These are phyloP conservation scores for Dynastes grantii DNA, from an alignment of 2,888 invertebrate genomes.

Conservation along the genomic window DNA sequence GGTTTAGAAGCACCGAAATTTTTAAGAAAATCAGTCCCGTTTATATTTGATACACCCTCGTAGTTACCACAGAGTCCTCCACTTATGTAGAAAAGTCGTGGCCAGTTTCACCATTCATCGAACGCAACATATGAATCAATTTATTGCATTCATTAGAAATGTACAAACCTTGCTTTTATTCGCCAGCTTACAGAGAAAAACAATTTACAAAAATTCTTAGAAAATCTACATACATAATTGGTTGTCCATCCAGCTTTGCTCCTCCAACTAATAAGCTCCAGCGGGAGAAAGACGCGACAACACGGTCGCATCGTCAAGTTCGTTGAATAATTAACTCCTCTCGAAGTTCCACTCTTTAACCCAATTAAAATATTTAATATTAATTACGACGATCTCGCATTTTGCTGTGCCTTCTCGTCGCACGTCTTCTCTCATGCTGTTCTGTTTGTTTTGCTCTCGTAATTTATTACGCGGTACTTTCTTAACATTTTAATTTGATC, in stretches of 20 bases:
- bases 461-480: not conserved
- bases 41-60: too few species aligned
- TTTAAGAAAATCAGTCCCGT: too few species aligned
- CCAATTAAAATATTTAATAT: constrained; percentile 45
- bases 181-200: too few species aligned
- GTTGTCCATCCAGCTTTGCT: not conserved
- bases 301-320: constrained; percentile 1
- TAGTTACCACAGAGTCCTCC: too few species aligned
- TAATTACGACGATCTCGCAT: constrained; percentile 34
- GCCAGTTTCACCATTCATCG: too few species aligned
- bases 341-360: constrained; percentile 17
- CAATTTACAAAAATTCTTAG: not conserved
- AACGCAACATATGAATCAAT: too few species aligned
- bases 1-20: too few species aligned
- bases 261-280: not conserved
- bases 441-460: not conserved
- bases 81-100: too few species aligned
- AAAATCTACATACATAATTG: not conserved
- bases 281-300: not conserved
- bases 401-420: not conserved
- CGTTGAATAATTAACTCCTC: constrained; percentile 39
- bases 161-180: too few species aligned
- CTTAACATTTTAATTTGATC: constrained; percentile 19
- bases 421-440: not conserved
- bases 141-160: too few species aligned